These are phyloP conservation scores for Sardina pilchardus DNA, from an alignment of 2,113 vertebrate genomes.

Conservation along the genomic window DNA sequence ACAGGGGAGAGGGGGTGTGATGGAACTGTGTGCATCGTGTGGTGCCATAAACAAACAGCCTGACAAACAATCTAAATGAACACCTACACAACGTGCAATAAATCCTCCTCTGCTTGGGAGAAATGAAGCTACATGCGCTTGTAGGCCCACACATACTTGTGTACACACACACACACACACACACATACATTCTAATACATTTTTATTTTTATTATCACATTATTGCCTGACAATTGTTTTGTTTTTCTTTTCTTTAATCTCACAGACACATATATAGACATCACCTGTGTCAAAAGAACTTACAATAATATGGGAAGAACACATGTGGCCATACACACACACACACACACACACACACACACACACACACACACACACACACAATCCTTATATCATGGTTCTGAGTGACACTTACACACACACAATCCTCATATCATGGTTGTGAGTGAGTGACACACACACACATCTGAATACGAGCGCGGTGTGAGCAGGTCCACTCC, in stretches of 20 bases:
- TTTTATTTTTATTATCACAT: no score
- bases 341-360: neutral
- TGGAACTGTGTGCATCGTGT: slow-evolving; percentile 66
- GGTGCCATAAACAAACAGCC: slow-evolving; percentile 59
- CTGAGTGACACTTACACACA: neutral
- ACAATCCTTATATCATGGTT: neutral
- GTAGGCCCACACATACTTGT: slow-evolving; percentile 26
- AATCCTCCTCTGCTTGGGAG: slow-evolving; percentile 34
- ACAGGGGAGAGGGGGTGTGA: slow-evolving; percentile 41
- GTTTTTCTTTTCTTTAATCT: no score
- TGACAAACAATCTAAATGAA: slow-evolving; percentile 48
- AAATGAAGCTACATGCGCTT: neutral
- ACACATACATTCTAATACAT: slow-evolving; percentile 18
- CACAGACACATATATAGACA: neutral
- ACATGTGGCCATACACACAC: slow-evolving; percentile 20
- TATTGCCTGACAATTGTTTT: no score
- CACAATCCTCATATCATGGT: neutral
- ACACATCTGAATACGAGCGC: neutral
- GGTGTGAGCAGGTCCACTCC: neutral
- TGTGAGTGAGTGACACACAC: no score
- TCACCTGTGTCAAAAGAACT: neutral
- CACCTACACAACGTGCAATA: slow-evolving; percentile 60
- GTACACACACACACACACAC: slow-evolving; percentile 41
- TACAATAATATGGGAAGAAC: no score
- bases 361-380: slow-evolving; percentile 24